A percentile compares a stretch with the other conserved stretches of the same genome.
These are phyloP conservation scores for Sinopyrophorus schimmeli DNA, from an alignment of 2,888 invertebrate genomes.

Conservation along the genomic window DNA sequence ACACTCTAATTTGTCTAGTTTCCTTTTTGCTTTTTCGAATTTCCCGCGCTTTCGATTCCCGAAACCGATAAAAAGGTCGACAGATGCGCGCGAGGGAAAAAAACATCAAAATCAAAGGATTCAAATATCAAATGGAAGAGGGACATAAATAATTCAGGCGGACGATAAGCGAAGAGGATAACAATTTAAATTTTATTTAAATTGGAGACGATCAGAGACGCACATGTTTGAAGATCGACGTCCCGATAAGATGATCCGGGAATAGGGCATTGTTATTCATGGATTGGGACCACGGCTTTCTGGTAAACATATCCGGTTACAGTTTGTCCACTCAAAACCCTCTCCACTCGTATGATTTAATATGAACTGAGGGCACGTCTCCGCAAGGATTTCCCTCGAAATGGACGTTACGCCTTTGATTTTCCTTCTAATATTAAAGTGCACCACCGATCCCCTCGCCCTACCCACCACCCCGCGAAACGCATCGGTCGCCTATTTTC, in stretches of 20 bases:
- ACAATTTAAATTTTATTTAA: conserved; percentile 41
- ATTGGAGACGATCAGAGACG: conserved; percentile 34
- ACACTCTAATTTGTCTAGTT: conserved; percentile 37
- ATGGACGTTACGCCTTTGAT: conserved; percentile 28
- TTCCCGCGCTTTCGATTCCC: neutral
- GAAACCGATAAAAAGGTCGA: too few species aligned
- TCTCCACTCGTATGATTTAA: conserved; percentile 35
- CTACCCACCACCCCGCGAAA: too few species aligned
- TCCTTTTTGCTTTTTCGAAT: neutral
- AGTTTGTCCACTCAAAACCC: conserved; percentile 32
- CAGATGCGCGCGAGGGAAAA: too few species aligned
- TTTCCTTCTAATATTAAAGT: conserved; percentile 18
- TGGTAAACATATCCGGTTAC: conserved; percentile 46
- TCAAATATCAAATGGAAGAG: too few species aligned
- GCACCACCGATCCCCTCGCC: too few species aligned
- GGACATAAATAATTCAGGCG: too few species aligned
- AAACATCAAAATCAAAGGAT: too few species aligned
- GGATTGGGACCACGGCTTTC: conserved; percentile 43
- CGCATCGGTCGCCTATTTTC: too few species aligned
- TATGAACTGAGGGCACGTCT: conserved; percentile 31
- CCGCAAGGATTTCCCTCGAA: conserved; percentile 23
- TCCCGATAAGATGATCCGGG: conserved; percentile 38
- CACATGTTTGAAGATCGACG: conserved; percentile 35
- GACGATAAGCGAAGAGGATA: conserved; percentile 16
- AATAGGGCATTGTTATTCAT: conserved; percentile 44